Conservation (phyloP, 2,888 invertebrate species). For the Cheilosia pagana region DNA sequence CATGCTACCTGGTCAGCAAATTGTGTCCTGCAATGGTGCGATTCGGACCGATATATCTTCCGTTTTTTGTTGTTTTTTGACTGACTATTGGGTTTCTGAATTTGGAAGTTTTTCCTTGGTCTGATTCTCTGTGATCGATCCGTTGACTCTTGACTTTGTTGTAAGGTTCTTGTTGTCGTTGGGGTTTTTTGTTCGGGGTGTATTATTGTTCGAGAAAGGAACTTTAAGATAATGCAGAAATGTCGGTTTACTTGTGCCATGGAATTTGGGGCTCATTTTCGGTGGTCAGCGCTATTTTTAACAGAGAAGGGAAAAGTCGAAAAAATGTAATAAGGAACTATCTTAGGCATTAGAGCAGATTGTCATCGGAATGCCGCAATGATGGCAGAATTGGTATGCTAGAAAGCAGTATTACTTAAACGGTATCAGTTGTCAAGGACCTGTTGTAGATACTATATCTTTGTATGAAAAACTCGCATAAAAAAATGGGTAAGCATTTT, state of each 20-base stretch:
- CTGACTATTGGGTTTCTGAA: constrained; percentile 28
- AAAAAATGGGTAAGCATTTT: no score
- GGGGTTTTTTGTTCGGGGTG: constrained; percentile 48
- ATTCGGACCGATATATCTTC: constrained; percentile 56
- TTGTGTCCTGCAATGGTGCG: constrained; percentile 63
- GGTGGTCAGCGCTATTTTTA: constrained; percentile 32
- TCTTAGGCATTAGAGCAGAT: background rate
- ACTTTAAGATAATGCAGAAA: constrained; percentile 78
- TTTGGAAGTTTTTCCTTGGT: constrained; percentile 48
- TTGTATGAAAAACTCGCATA: no score
- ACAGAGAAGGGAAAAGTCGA: background rate
- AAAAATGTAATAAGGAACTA: constrained; percentile 18
- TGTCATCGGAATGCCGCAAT: background rate
- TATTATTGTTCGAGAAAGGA: constrained; percentile 68
- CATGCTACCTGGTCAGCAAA: constrained; percentile 72
- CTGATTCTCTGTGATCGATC: constrained; percentile 69
- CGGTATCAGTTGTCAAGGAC: no score
- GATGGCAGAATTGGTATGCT: background rate
- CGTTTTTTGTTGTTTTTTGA: constrained; percentile 26
- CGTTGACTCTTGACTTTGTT: constrained; percentile 70
- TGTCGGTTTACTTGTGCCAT: constrained; percentile 74
- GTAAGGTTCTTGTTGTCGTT: constrained; percentile 59
- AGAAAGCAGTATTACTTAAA: background rate
- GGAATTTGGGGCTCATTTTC: constrained; percentile 66
- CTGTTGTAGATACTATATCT: no score